phyloP scores from a whole-genome alignment of 2,888 invertebrate genomes.

The Polyommatus icarus region DNA sequence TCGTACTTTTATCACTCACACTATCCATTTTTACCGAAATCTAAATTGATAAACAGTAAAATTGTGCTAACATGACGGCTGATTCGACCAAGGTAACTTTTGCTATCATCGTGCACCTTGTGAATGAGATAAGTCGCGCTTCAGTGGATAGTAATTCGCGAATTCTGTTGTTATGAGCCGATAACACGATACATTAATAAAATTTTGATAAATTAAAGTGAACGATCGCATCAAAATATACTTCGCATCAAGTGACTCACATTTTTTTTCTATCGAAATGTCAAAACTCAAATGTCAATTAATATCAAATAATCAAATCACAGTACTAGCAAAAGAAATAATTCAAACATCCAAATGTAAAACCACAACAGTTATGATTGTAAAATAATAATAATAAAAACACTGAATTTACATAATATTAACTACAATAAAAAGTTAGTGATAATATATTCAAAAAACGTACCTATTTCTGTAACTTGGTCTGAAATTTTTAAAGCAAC shows the following conservation, averaged over 20 bases:
- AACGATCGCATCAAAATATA: constrained; percentile 38
- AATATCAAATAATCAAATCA: no score
- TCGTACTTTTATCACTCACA: constrained; percentile 52
- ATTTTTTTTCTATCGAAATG: constrained; percentile 42
- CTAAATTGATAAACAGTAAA: constrained; percentile 42
- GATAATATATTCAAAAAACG: no score
- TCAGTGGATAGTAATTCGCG: constrained; percentile 39
- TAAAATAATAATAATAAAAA: no score
- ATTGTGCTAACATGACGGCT: constrained; percentile 28
- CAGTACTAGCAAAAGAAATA: no score
- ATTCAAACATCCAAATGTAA: no score
- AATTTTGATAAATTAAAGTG: constrained; percentile 46
- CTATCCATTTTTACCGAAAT: constrained; percentile 64
- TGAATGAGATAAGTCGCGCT: constrained; percentile 44
- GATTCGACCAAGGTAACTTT: constrained; percentile 11
- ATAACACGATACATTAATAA: constrained; percentile 57
- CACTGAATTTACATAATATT: no score
- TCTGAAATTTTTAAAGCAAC: no score
- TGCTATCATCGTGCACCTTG: constrained; percentile 39
- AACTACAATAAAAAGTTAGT: no score
- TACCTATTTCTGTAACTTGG: no score
- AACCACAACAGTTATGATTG: no score
- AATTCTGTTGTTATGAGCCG: constrained; percentile 47
- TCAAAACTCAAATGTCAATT: no score
- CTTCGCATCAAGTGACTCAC: constrained; percentile 57